A percentile compares a stretch with the other conserved stretches of the same genome.
Conservation (phyloP, 2,797 vertebrate species). For the Hapalemur alaotrensis region DNA sequence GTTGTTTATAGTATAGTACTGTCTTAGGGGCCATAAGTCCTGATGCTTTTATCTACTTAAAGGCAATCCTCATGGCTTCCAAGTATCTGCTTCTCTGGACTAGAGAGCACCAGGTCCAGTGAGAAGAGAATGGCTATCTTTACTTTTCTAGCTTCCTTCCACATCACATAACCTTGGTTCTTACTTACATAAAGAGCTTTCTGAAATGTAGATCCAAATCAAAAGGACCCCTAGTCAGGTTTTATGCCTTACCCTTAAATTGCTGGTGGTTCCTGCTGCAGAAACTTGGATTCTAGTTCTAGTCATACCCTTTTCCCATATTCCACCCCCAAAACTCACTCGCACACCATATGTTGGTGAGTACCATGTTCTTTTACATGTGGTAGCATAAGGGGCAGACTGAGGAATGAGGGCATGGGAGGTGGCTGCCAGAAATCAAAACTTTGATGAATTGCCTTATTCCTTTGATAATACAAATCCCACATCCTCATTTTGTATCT, state of each 20-base stretch:
- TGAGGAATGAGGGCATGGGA: background rate
- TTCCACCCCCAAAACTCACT: background rate
- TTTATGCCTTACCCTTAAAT: background rate
- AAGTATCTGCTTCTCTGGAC: slow-evolving; percentile 36
- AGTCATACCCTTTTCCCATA: background rate
- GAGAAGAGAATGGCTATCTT: background rate
- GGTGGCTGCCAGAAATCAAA: background rate
- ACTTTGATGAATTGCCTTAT: slow-evolving; percentile 14
- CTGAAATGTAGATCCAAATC: background rate
- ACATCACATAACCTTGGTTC: background rate
- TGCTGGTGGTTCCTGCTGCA: background rate
- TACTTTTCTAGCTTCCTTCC: slow-evolving; percentile 32
- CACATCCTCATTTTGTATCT: slow-evolving; percentile 32
- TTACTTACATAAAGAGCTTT: slow-evolving; percentile 39
- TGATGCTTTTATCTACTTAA: slow-evolving; percentile 13
- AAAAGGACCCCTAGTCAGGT: background rate
- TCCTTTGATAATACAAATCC: slow-evolving; percentile 3
- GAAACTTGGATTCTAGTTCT: background rate
- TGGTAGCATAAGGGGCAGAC: background rate
- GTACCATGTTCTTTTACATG: background rate
- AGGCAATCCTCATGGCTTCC: background rate
- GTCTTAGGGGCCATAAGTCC: background rate
- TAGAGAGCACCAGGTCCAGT: background rate
- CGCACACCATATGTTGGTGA: background rate
- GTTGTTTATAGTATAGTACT: background rate